Conservation (phyloP, 2,113 vertebrate genomes). For the Atrichornis clamosus region DNA sequence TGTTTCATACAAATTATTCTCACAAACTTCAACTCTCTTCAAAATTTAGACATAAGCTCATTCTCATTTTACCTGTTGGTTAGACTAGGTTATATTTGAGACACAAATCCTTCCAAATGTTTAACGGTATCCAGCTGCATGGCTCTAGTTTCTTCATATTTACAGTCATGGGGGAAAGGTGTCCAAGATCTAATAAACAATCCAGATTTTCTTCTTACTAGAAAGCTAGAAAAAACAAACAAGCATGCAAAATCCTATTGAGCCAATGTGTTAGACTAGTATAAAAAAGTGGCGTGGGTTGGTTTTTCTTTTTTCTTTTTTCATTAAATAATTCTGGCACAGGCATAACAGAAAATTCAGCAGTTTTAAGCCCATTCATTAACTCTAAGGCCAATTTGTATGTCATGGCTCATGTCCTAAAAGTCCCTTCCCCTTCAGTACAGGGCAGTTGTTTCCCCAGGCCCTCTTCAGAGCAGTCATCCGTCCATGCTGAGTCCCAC, state of each 20-base stretch:
- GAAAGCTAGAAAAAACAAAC: neutral
- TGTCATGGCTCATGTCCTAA: neutral
- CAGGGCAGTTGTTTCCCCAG: neutral
- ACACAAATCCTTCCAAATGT: neutral
- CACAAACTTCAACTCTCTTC: neutral
- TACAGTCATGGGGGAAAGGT: neutral
- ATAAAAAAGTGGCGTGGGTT: neutral
- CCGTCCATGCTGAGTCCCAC: neutral
- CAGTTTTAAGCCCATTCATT: neutral
- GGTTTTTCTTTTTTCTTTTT: neutral
- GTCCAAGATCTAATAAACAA: neutral
- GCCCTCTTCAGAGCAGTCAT: accelerated
- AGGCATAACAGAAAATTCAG: neutral
- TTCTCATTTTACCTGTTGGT: neutral
- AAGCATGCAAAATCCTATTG: neutral
- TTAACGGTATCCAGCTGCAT: neutral
- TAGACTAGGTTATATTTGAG: neutral
- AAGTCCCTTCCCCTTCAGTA: neutral
- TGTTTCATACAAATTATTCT: neutral
- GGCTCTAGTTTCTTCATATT: neutral
- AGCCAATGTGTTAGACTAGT: neutral
- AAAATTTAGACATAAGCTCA: neutral
- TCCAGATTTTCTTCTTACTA: neutral
- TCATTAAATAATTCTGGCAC: neutral
- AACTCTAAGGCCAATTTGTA: neutral